Percentiles rank a stretch among this genome's conserved stretches.
Evolutionary conservation across 1,140 invertebrate genomes (phyloP).

Genomic region (Zaprionus lachaisei): DNA sequence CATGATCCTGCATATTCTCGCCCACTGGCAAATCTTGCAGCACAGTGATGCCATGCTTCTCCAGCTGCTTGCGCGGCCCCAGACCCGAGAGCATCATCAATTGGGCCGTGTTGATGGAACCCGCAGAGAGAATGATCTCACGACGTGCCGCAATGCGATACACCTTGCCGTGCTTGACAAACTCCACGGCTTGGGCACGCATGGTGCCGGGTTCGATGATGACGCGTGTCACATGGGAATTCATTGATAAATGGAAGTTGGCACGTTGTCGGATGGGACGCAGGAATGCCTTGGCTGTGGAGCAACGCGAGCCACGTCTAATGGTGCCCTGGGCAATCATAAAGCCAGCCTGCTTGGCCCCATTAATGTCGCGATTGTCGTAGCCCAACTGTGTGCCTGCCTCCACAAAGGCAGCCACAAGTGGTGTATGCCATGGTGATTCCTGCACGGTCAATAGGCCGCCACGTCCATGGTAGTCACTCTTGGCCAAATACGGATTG

Average conservation of each 20-base stretch:
- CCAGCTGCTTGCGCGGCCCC: conserved; percentile 91
- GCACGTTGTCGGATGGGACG: conserved; percentile 90
- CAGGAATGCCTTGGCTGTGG: conserved; percentile 95
- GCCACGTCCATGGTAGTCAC: conserved; percentile 89
- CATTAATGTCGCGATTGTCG: conserved; percentile 94
- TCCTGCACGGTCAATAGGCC: conserved; percentile 93
- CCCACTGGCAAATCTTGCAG: conserved; percentile 90
- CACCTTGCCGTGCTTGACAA: conserved; percentile 88
- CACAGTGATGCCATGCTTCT: conserved; percentile 89
- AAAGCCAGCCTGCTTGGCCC: conserved; percentile 92
- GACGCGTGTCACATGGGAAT: conserved; percentile 90
- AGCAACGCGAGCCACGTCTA: conserved; percentile 92
- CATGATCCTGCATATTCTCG: conserved; percentile 92
- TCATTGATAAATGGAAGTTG: conserved; percentile 93
- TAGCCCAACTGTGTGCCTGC: conserved; percentile 95
- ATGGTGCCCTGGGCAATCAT: conserved; percentile 96
- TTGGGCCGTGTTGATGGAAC: conserved; percentile 92
- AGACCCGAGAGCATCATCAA: conserved; percentile 95
- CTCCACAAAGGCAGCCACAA: conserved; percentile 93
- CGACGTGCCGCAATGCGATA: conserved; percentile 89
- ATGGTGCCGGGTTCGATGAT: conserved; percentile 90
- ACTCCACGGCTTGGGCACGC: conserved; percentile 91
- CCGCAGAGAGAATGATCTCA: conserved; percentile 92
- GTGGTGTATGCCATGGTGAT: conserved; percentile 92
- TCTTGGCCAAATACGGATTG: conserved; percentile 91